These are phyloP conservation scores for Cataglyphis rosenhaueri DNA, from an alignment of 2,888 invertebrate species.

Conservation along the genomic window DNA sequence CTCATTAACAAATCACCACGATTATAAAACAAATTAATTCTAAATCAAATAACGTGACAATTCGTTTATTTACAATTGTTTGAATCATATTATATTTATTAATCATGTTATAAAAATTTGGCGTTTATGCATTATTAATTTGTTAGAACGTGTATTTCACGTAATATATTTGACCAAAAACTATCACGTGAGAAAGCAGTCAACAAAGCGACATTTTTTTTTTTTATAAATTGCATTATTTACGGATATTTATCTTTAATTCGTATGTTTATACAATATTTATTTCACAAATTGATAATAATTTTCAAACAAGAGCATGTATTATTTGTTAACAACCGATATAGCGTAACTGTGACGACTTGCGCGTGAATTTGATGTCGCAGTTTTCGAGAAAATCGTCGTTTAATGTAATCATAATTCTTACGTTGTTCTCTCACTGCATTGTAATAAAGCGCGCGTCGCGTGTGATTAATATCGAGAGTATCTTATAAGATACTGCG, in stretches of 20 bases:
- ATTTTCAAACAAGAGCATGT: neutral
- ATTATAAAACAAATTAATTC: neutral
- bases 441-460: neutral
- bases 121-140: neutral
- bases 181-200: neutral
- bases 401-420: neutral
- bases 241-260: neutral
- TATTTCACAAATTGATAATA: neutral
- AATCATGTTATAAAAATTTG: neutral
- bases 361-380: neutral
- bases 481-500: neutral
- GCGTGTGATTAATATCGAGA: neutral
- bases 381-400: neutral
- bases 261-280: neutral
- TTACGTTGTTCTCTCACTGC: neutral
- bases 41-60: neutral
- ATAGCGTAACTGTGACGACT: neutral
- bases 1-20: neutral
- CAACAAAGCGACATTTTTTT: neutral
- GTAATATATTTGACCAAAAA: neutral
- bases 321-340: neutral
- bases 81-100: neutral
- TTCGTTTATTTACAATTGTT: neutral
- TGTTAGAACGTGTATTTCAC: neutral
- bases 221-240: neutral